A percentile compares a stretch with the other conserved stretches of the same genome.
Conservation (phyloP, 53 echinoderm and acorn worm genomes). For the Glandiceps talaboti region DNA sequence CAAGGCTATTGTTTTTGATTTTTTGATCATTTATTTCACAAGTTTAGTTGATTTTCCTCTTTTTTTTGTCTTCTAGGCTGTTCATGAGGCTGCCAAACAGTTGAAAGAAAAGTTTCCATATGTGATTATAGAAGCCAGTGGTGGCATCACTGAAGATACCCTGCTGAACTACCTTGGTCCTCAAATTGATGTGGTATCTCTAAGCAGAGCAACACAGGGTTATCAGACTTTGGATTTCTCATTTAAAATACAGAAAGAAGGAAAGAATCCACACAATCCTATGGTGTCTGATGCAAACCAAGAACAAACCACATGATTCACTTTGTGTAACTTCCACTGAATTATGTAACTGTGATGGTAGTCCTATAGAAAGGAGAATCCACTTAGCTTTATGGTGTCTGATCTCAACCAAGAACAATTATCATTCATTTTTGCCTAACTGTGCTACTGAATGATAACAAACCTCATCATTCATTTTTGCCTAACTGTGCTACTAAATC, state of each 20-base stretch:
- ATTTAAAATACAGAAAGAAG: slow-evolving; percentile 71
- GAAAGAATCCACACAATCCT: slow-evolving; percentile 84
- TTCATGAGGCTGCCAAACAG: slow-evolving; percentile 45
- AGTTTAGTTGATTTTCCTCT: too few relatives aligned
- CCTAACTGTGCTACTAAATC: too few relatives aligned
- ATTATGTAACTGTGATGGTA: not conserved
- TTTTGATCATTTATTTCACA: too few relatives aligned
- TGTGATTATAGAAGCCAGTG: slow-evolving; percentile 74
- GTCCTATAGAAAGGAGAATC: too few relatives aligned
- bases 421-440: too few relatives aligned
- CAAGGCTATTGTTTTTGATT: too few relatives aligned
- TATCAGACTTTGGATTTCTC: slow-evolving; percentile 85
- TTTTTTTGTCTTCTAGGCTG: slow-evolving; percentile 48
- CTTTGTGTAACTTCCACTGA: not conserved
- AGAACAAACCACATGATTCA: not conserved
- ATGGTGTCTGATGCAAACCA: too few relatives aligned
- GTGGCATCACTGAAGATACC: slow-evolving; percentile 66
- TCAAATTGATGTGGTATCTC: slow-evolving; percentile 72
- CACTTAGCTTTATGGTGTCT: too few relatives aligned
- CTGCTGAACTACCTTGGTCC: slow-evolving; percentile 39
- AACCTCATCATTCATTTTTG: too few relatives aligned
- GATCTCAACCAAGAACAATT: too few relatives aligned
- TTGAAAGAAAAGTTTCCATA: slow-evolving; percentile 67
- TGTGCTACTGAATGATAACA: too few relatives aligned
- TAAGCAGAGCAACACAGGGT: slow-evolving; percentile 74